phyloP scores from a whole-genome alignment of 2,797 vertebrate genomes.

The Sebastes oblongus region DNA sequence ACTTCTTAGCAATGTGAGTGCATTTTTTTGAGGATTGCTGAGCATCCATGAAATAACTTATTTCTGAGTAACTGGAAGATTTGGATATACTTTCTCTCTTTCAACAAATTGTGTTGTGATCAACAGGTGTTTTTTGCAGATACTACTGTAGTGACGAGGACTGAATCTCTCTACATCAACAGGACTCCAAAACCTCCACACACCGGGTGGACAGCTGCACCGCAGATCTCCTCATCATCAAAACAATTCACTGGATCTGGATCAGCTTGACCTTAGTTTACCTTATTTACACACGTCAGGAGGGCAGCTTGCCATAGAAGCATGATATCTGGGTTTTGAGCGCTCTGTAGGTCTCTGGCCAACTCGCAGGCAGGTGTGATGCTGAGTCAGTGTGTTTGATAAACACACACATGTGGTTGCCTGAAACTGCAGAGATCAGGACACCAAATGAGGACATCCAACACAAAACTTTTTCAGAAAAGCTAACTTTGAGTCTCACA shows the following conservation, averaged over 20 bases:
- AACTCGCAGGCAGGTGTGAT: constrained; percentile 66
- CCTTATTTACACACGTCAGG: constrained; percentile 12
- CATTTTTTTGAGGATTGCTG: not conserved
- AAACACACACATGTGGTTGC: constrained; percentile 3
- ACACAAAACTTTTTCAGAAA: not conserved
- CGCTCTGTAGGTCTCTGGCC: constrained; percentile 3
- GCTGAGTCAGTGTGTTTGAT: constrained; percentile 49
- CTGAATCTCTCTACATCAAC: constrained; percentile 10
- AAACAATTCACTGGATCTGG: constrained; percentile 7
- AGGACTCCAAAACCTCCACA: not conserved
- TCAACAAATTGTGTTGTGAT: constrained; percentile 14
- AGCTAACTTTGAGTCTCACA: not conserved
- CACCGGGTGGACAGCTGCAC: constrained; percentile 1
- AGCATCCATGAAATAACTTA: not conserved
- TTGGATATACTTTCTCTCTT: constrained; percentile 1
- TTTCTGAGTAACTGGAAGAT: not conserved
- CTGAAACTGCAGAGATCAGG: not conserved
- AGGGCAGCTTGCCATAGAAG: not conserved
- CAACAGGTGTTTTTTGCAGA: not conserved
- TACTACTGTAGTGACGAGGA: not conserved
- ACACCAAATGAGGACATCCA: constrained; percentile 30
- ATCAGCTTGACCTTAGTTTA: constrained; percentile 11
- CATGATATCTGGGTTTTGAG: constrained; percentile 3
- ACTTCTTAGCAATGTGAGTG: not conserved
- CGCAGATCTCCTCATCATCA: not conserved